A percentile compares a stretch with the other conserved stretches of the same genome.
Conservation (phyloP, 2,113 vertebrate species). For the Rhegmatorhina hoffmannsi region DNA sequence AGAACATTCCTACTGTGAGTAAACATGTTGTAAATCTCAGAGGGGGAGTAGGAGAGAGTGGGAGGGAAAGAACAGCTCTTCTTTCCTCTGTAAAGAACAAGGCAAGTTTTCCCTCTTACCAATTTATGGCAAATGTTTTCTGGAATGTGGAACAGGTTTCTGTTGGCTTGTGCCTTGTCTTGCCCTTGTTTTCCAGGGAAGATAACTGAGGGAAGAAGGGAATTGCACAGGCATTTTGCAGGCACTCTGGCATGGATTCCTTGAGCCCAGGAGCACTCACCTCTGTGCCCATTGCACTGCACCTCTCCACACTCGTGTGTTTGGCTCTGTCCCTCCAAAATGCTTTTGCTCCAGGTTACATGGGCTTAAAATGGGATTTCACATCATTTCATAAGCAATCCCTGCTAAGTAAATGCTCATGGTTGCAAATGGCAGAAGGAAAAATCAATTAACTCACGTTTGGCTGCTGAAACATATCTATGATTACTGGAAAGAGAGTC, state of each 20-base stretch:
- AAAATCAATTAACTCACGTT: neutral
- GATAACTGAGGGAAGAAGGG: neutral
- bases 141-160: neutral
- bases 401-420: neutral
- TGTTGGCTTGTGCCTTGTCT: neutral
- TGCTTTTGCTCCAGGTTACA: neutral
- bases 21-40: neutral
- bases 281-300: neutral
- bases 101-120: neutral
- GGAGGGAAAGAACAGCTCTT: neutral
- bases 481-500: neutral
- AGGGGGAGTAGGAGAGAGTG: neutral
- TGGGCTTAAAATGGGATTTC: neutral
- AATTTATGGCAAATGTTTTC: neutral
- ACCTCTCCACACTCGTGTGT: too few species aligned
- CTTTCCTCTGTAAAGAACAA: neutral
- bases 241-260: accelerated
- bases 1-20: neutral
- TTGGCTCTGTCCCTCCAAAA: neutral
- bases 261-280: neutral
- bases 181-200: neutral
- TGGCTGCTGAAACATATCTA: neutral
- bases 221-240: neutral
- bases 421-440: neutral
- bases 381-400: neutral